phyloP scores from a whole-genome alignment of 1,140 invertebrate species.

The Galleria mellonella region DNA sequence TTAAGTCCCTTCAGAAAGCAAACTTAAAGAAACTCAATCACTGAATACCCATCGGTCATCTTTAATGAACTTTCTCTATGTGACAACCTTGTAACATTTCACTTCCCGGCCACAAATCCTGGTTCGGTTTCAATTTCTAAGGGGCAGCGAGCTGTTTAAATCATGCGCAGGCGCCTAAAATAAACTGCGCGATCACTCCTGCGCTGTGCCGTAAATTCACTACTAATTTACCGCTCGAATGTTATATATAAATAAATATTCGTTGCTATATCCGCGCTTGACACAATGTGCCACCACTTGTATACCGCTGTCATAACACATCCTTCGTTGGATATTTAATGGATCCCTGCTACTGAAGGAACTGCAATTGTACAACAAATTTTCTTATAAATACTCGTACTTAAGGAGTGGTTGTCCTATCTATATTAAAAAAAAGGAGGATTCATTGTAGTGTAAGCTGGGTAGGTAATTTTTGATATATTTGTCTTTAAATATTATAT shows the following conservation, averaged over 20 bases:
- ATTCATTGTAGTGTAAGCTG: too few relatives aligned
- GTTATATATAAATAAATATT: slow-evolving; percentile 73
- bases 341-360: slow-evolving; percentile 13
- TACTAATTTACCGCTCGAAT: slow-evolving; percentile 67
- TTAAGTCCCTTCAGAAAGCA: too few relatives aligned
- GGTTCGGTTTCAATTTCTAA: slow-evolving; percentile 52
- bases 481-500: too few relatives aligned
- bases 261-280: slow-evolving; percentile 47
- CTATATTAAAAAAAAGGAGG: too few relatives aligned
- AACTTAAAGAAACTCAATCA: too few relatives aligned
- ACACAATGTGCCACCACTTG: slow-evolving; percentile 60
- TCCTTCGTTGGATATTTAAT: slow-evolving; percentile 42
- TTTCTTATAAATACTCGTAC: too few relatives aligned
- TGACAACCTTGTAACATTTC: slow-evolving; percentile 22
- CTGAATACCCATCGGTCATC: slow-evolving; percentile 8
- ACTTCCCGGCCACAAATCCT: slow-evolving; percentile 37
- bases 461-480: too few relatives aligned
- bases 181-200: slow-evolving; percentile 60
- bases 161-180: slow-evolving; percentile 61
- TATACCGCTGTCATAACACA: slow-evolving; percentile 62
- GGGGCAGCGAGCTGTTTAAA: slow-evolving; percentile 59
- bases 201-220: slow-evolving; percentile 58
- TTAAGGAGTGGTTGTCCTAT: not conserved
- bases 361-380: too few relatives aligned
- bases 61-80: slow-evolving; percentile 34